Percentiles rank a stretch among this genome's conserved stretches.
Evolutionary conservation across 2,888 invertebrate species (phyloP).

Genomic region (Acronicta psi): DNA sequence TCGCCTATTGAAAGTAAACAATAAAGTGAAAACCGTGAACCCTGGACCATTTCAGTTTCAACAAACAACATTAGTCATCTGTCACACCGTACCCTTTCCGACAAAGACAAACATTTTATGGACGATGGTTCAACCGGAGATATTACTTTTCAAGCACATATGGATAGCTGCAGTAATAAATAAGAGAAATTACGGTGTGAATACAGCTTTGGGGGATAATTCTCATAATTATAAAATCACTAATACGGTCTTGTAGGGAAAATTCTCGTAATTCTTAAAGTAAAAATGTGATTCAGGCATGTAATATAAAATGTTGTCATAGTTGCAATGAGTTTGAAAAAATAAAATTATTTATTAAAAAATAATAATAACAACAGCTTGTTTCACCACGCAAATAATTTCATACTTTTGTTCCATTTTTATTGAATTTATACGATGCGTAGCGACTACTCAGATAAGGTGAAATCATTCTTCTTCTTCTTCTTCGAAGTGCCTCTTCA

Average conservation of each 20-base stretch:
- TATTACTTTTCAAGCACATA: slow-evolving; percentile 64
- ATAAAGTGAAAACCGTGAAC: slow-evolving; percentile 61
- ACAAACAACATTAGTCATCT: slow-evolving; percentile 82
- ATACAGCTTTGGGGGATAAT: slow-evolving; percentile 26
- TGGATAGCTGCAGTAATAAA: slow-evolving; percentile 54
- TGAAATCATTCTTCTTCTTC: no score
- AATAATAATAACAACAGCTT: no score
- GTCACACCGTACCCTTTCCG: slow-evolving; percentile 71
- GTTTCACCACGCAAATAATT: no score
- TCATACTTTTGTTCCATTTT: no score
- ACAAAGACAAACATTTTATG: slow-evolving; percentile 72
- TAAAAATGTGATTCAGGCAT: not conserved
- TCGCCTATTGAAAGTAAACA: slow-evolving; percentile 77
- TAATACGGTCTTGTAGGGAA: slow-evolving; percentile 7
- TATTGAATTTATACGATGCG: no score
- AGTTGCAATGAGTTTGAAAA: no score
- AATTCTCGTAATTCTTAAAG: not conserved
- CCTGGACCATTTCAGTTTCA: slow-evolving; percentile 65
- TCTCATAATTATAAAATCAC: no score
- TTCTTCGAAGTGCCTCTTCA: no score
- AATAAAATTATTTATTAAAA: no score
- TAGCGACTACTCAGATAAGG: no score
- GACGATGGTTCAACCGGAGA: slow-evolving; percentile 60
- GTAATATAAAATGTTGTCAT: no score
- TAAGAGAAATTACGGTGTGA: slow-evolving; percentile 48